Conservation (phyloP, 2,797 vertebrate genomes). For the Centroberyx gerrardi region DNA sequence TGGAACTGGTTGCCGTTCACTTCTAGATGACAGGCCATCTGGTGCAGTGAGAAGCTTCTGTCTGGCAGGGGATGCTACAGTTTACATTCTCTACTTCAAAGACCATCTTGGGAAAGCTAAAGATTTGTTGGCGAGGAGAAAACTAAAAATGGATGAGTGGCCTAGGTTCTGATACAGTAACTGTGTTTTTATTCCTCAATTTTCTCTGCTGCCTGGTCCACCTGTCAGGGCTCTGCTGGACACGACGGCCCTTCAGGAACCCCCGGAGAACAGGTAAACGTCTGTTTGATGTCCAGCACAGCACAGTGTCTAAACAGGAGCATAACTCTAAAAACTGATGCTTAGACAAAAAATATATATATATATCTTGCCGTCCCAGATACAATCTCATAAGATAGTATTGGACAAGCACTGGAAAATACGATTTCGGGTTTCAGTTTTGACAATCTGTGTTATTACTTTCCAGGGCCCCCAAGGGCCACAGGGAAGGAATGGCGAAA, state of each 20-base stretch:
- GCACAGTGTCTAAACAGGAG: conserved; percentile 5
- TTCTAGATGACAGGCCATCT: conserved; percentile 71
- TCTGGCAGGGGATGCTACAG: conserved; percentile 55
- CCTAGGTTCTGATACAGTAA: conserved; percentile 36
- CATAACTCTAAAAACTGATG: neutral
- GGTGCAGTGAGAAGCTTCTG: conserved; percentile 47
- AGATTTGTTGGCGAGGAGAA: conserved; percentile 41
- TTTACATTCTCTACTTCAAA: conserved; percentile 65
- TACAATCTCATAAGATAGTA: conserved; percentile 19
- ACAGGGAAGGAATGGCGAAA: conserved; percentile 89
- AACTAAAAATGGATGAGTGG: conserved; percentile 30
- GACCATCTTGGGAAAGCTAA: conserved; percentile 62
- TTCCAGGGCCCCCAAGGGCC: conserved; percentile 91
- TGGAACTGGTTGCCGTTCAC: conserved; percentile 55
- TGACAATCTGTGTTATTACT: conserved; percentile 27
- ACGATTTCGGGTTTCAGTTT: neutral
- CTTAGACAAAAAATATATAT: neutral
- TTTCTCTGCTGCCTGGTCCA: conserved; percentile 25
- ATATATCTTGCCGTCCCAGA: conserved; percentile 8
- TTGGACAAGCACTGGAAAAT: conserved; percentile 8
- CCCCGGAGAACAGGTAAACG: conserved; percentile 89
- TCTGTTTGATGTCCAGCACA: conserved; percentile 8
- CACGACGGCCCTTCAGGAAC: conserved; percentile 90
- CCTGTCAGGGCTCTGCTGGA: conserved; percentile 89
- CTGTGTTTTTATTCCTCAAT: conserved; percentile 16